phyloP scores from a whole-genome alignment of 92 coral and sea anemone species.

The Parazoanthus swiftii region DNA sequence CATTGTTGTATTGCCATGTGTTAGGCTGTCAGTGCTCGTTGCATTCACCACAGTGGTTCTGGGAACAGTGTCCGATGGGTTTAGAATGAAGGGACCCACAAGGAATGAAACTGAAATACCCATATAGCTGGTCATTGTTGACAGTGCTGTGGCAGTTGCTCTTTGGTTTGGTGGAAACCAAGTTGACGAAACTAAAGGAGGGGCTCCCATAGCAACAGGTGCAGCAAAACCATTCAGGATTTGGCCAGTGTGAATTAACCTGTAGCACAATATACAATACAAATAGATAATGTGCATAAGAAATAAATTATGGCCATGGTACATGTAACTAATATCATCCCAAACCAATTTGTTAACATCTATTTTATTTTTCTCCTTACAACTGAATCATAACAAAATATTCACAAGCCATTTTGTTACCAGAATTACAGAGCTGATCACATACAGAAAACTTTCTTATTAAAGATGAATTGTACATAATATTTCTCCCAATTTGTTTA shows the following conservation, averaged over 20 bases:
- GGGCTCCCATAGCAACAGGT: slow-evolving; percentile 97
- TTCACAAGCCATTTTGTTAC: too few relatives aligned
- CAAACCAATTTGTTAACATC: too few relatives aligned
- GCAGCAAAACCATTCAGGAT: slow-evolving; percentile 90
- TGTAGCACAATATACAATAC: neutral
- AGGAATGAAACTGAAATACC: slow-evolving; percentile 87
- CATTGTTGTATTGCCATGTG: neutral
- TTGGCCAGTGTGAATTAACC: slow-evolving; percentile 90
- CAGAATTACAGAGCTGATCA: too few relatives aligned
- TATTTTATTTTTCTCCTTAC: too few relatives aligned
- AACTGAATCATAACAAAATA: too few relatives aligned
- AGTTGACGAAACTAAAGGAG: slow-evolving; percentile 91
- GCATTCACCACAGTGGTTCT: neutral
- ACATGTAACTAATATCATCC: too few relatives aligned
- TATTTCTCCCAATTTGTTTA: too few relatives aligned
- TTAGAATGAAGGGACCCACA: slow-evolving; percentile 90
- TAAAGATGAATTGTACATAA: too few relatives aligned
- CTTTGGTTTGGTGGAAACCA: slow-evolving; percentile 99
- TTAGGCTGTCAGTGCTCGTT: neutral
- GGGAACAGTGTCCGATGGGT: slow-evolving; percentile 66
- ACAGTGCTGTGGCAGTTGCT: slow-evolving; percentile 93
- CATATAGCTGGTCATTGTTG: slow-evolving; percentile 86
- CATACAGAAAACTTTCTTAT: too few relatives aligned
- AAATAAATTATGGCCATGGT: too few relatives aligned
- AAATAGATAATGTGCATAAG: too few relatives aligned